These are phyloP conservation scores for Periplaneta americana DNA, from an alignment of 1,140 invertebrate genomes.

Conservation along the genomic window DNA sequence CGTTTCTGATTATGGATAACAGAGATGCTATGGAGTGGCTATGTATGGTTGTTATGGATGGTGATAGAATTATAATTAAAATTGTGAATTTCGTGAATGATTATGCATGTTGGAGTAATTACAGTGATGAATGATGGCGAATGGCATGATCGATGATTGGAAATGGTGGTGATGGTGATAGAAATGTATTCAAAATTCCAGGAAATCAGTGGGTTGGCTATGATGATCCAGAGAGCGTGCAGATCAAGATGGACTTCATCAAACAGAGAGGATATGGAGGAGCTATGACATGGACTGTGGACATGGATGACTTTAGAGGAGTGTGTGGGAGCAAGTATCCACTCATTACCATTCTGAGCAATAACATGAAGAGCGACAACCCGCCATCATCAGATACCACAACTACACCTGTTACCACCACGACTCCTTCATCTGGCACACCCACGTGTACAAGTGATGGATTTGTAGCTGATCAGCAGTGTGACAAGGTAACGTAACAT, in stretches of 20 bases:
- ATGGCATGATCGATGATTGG: not conserved
- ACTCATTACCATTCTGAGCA: conserved; percentile 62
- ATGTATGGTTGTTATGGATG: too few species aligned
- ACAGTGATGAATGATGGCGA: too few species aligned
- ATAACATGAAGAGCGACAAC: too few species aligned
- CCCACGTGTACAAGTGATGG: not conserved
- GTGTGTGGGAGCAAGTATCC: conserved; percentile 68
- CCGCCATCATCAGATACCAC: not conserved
- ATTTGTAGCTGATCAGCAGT: not conserved
- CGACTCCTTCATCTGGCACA: too few species aligned
- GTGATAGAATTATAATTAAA: too few species aligned
- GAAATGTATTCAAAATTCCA: conserved; percentile 24
- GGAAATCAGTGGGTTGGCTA: conserved; percentile 89
- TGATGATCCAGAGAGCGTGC: conserved; percentile 73
- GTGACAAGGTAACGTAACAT: conserved; percentile 3
- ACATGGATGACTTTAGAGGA: conserved; percentile 80
- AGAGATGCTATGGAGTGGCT: too few species aligned
- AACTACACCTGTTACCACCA: not conserved
- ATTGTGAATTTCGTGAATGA: too few species aligned
- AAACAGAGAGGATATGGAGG: conserved; percentile 76
- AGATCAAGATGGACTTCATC: too few species aligned
- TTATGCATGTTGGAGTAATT: too few species aligned
- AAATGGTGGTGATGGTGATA: not conserved
- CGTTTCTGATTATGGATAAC: too few species aligned
- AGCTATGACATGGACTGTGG: conserved; percentile 85